phyloP scores from a whole-genome alignment of 2,113 vertebrate species.

The Hippocampus barbouri region DNA sequence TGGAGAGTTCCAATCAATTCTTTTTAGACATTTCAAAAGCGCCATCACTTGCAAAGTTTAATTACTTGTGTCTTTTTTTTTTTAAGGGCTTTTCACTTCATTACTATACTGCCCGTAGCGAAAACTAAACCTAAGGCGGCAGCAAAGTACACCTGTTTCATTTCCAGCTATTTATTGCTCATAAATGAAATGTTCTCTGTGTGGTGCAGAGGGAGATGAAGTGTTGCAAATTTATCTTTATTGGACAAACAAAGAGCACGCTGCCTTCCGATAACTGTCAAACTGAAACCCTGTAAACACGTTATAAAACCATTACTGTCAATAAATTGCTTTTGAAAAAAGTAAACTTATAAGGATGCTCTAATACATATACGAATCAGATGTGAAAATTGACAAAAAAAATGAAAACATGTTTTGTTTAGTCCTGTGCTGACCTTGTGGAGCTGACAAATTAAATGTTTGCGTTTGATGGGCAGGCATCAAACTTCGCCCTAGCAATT shows the following conservation, averaged over 20 bases:
- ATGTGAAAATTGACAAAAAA: no score
- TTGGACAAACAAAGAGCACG: neutral
- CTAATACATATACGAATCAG: no score
- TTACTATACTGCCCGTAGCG: neutral
- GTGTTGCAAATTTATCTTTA: neutral
- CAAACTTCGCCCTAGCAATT: neutral
- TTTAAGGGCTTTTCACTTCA: conserved; percentile 4
- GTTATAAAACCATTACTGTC: neutral
- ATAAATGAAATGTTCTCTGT: conserved; percentile 36
- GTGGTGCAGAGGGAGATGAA: neutral
- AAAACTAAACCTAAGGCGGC: neutral
- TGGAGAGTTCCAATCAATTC: conserved; percentile 54
- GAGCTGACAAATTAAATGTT: neutral
- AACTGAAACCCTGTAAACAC: neutral
- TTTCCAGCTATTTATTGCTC: conserved; percentile 28
- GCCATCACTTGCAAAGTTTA: conserved; percentile 47
- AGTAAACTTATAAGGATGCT: neutral
- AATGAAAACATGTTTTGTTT: no score
- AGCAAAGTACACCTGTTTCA: conserved; percentile 3
- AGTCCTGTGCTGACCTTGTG: neutral
- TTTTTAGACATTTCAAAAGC: conserved; percentile 49
- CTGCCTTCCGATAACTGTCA: neutral
- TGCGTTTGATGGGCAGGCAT: neutral
- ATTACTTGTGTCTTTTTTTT: conserved; percentile 1
- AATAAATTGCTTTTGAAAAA: neutral